Base-by-base conservation (phyloP, 1,140 invertebrate genomes). In the Agrypnia vestita region DNA sequence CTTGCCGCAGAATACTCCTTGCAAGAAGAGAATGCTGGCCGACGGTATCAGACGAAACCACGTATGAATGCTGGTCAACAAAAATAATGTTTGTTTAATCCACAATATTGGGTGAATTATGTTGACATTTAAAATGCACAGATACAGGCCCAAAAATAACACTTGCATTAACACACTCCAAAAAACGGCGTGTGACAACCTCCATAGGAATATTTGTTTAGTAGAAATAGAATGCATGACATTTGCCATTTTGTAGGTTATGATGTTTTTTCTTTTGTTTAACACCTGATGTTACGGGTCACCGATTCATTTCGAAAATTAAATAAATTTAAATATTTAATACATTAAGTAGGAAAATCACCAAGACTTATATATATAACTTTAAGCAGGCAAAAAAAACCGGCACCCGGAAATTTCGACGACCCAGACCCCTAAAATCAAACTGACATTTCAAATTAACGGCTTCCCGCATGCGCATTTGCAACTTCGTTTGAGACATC, bases 1-100 rank as follows among this genome's bases (percentile, higher is more conserved):
- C 84, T 90, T 92, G 17, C 89, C 90, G 80, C 89, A 90, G 11
- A 92, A 87, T 3, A 91, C 83, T 74, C 90, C 90, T 85, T 91
- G 90, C 7, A 89, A 84, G 74, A 91, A 88, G 13, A 90, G 89
- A 3, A 92, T 85, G 0, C 85, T 76, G 3, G 86, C 84, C 19
- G 92, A 86, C 7, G 90, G 83, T 10, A 90, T 67, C 13, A 91
- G 85, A 74, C 89, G 91, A 12, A 87, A 84, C 86, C 90, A 90
- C 82, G 90, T 91, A 55, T 84, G 86, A 0, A 90, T 84, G 3
- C 89, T 89, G 6, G 87, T 86, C 44, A 92, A 81, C 0, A 86
- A 87, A n/a, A 82, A 81, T 84, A 90, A 87, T 7, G 87, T 88
- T 46, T 86, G 82, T 62, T 85, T 79, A 4, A 91, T 81, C 90